A percentile compares a stretch with the other conserved stretches of the same genome.
These are phyloP conservation scores for Anthoscopus minutus DNA, from an alignment of 2,113 vertebrate species.

Conservation along the genomic window DNA sequence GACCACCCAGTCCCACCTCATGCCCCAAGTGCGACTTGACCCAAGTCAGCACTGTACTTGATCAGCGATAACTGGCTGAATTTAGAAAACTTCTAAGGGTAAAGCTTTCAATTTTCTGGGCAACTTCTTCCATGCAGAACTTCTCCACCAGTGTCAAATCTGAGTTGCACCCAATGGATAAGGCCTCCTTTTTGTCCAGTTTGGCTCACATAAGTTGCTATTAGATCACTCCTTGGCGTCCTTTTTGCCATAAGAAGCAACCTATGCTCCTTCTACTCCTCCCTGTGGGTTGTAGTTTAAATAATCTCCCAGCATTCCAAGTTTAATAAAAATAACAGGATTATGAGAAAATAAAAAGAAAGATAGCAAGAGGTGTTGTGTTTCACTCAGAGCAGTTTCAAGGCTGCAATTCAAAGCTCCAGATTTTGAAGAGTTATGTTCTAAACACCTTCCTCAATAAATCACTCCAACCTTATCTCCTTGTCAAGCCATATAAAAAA, in stretches of 20 bases:
- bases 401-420: not conserved
- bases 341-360: not conserved
- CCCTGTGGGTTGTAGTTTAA: not conserved
- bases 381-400: not conserved
- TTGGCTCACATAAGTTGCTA: not conserved
- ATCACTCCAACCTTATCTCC: not conserved
- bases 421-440: not conserved
- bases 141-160: not conserved
- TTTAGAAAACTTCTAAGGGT: not conserved
- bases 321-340: not conserved
- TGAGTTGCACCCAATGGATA: not conserved
- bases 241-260: not conserved
- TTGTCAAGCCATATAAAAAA: not conserved
- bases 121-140: not conserved
- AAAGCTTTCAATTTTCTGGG: not conserved
- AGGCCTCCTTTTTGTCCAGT: not conserved
- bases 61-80: not conserved
- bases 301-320: not conserved
- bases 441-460: not conserved
- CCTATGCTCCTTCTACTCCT: not conserved
- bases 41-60: fast-evolving
- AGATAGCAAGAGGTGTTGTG: not conserved
- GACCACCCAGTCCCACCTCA: not conserved
- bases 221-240: not conserved
- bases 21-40: not conserved